phyloP scores from a whole-genome alignment of 2,113 vertebrate species.

The Solea solea region DNA sequence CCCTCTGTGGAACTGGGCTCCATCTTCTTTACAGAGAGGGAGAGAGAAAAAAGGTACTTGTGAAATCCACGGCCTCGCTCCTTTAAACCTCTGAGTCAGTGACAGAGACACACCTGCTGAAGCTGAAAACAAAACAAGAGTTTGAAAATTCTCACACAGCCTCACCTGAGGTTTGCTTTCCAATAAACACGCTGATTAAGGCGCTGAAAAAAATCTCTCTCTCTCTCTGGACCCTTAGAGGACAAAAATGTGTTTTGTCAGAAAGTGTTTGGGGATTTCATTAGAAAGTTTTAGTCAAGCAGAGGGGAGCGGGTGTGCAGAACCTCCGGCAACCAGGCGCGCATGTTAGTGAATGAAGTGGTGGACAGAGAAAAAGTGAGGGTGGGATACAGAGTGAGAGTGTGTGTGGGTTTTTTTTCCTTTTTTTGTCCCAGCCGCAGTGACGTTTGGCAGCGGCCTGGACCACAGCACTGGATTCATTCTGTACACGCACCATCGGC shows the following conservation, averaged over 20 bases:
- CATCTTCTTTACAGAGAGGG: slow-evolving; percentile 79
- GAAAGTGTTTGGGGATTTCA: slow-evolving; percentile 79
- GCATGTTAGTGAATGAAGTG: slow-evolving; percentile 82
- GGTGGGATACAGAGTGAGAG: slow-evolving; percentile 72
- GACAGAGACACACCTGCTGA: too few species aligned
- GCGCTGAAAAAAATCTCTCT: slow-evolving; percentile 36
- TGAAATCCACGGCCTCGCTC: slow-evolving; percentile 60
- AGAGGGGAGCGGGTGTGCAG: slow-evolving; percentile 57
- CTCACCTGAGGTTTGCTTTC: slow-evolving; percentile 71
- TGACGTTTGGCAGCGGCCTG: slow-evolving; percentile 77
- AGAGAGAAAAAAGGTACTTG: slow-evolving; percentile 60
- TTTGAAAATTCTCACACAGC: not conserved
- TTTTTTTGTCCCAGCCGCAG: slow-evolving; percentile 52
- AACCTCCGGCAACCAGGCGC: slow-evolving; percentile 77
- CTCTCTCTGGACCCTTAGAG: slow-evolving; percentile 12
- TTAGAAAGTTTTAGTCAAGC: slow-evolving; percentile 74
- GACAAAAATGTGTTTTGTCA: slow-evolving; percentile 56
- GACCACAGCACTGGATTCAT: slow-evolving; percentile 64
- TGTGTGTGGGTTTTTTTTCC: slow-evolving; percentile 41
- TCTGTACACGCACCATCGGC: slow-evolving; percentile 80
- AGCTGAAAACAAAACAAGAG: too few species aligned
- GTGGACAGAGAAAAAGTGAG: slow-evolving; percentile 67
- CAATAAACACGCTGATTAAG: slow-evolving; percentile 50
- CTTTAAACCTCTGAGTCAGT: not conserved
- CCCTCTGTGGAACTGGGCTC: slow-evolving; percentile 75